Base-by-base conservation (phyloP, 2,797 vertebrate genomes). In the Peromyscus melanophrys region DNA sequence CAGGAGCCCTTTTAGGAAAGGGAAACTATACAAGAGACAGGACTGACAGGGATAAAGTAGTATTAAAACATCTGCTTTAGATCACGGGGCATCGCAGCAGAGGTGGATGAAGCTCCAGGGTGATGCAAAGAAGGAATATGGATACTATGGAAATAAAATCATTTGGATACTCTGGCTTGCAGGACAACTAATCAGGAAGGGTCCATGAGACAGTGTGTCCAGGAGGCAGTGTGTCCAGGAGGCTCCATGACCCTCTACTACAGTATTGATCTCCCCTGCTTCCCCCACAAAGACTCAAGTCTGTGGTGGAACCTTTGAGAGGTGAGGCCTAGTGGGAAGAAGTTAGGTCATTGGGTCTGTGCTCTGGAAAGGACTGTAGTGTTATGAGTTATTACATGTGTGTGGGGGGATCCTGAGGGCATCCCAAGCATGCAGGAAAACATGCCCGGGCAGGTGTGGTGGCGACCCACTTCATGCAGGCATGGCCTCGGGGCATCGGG, bases 1-100 rank as follows among this genome's bases (percentile, higher is more conserved):
- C 71, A 85, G 17, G 31, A 82, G 27, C 77, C 40, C 37, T 77
- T 96, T 94, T 86, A 59, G 82, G 65, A 88, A 95, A 90, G 37
- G 63, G 17, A 57, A 59, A 77, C 13, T 65, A 1, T 69, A 88
- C 76, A 90, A 80, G 25, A 91, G 34, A 21, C 67, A 96, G 89
- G 40, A 71, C 49, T 61, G 73, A 91, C 86, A 86, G 75, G 25
- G 91, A 78, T n/a, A 71, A 91, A 78, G 65, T 29, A 83, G 85
- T 14, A 49, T 37, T 5, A 10, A 57, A 82, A 78, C 40, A 29
- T 83, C 34, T 75, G 83, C 61, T 82, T 89, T 92, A 93, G 84
- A n/a, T 82, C 21, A 34, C 67, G 80, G 80, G 63, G 40, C 83
- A 21, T 13, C 69, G 91, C 29, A 25, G 3, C 65, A 78, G 69